These are phyloP conservation scores for Entomobrya multifasciata DNA, from an alignment of 2,888 invertebrate genomes.

Conservation along the genomic window DNA sequence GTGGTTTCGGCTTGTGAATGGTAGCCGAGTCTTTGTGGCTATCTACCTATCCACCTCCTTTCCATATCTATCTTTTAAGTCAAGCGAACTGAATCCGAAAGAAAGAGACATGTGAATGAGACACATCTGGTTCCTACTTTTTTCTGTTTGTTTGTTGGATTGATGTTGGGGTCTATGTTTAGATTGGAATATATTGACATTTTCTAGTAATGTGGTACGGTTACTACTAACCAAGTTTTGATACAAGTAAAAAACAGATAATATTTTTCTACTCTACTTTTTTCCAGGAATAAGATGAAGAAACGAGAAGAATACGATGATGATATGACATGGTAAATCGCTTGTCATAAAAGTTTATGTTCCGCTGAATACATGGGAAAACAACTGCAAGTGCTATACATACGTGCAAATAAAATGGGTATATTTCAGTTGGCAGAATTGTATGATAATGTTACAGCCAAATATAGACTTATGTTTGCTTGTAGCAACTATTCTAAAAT, in stretches of 20 bases:
- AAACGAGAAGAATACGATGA: slow-evolving; percentile 50
- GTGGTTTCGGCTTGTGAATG: background rate
- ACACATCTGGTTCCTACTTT: background rate
- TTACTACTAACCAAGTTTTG: slow-evolving; percentile 31
- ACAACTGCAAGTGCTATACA: background rate
- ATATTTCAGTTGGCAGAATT: background rate
- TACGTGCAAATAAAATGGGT: background rate
- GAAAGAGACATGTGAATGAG: slow-evolving; percentile 20
- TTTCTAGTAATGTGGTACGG: background rate
- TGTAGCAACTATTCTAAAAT: background rate
- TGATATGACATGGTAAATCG: slow-evolving; percentile 60
- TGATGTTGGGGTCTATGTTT: slow-evolving; percentile 1
- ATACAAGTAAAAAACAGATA: too few species aligned
- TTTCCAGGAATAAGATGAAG: slow-evolving; percentile 15
- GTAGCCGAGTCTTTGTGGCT: background rate
- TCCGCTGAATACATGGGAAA: slow-evolving; percentile 35
- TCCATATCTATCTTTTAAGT: background rate
- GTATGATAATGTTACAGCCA: slow-evolving; percentile 8
- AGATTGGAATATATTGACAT: background rate
- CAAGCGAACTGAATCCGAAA: background rate
- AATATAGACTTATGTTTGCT: background rate
- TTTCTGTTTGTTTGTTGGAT: background rate
- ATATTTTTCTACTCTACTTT: too few species aligned
- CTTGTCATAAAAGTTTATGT: slow-evolving; percentile 72
- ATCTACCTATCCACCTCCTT: background rate